Evolutionary conservation across 2,797 vertebrate species (phyloP), one percentile per base, ranked within the genome.

Genomic region (Alauda arvensis): DNA sequence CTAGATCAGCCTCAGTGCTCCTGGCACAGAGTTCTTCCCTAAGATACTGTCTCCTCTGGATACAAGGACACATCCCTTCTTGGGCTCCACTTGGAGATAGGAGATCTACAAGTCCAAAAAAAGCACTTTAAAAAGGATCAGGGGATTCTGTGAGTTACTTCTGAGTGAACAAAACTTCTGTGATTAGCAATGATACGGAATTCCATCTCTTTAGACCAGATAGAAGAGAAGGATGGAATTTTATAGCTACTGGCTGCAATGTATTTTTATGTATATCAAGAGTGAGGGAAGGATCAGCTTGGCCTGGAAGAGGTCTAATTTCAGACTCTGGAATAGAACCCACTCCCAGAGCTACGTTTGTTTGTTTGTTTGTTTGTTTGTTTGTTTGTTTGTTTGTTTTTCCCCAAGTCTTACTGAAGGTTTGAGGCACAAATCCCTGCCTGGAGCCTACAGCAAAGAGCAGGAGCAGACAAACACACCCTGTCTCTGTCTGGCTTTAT

Each of bases 401-500:
- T 3, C 9, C 14, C 29, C 26, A 70, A 82, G 34, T 46, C 67
- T 66, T 37, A 37, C 34, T 28, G 42, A 68, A 1, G 5, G 13
- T 55, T 57, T 82, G 53, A 90, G 43, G 53, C 69, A 61, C 52
- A 67, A 79, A 82, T 65, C 48, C 23, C 33, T 53, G 63, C 37
- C 57, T 46, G 48, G 51, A 88, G 62, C 55, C 15, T 53, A 16
- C 40, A 51, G 60, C 51, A 56, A 59, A 55, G 61, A 79, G 71
- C 83, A 84, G 52, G 37, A 71, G 56, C 59, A 94, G 62, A 88
- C 66, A 90, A 77, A 49, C 4, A 2, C 34, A 65, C 48, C 12
- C 83, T 77, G 57, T 80, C 37, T 78, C 83, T 82, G 45, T 9
- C 60, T 89, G 81, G 43, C 70, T 86, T 89, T 88, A 71, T 87